A percentile compares a stretch with the other conserved stretches of the same genome.
phyloP scores from a whole-genome alignment of 2,888 invertebrate genomes.

The Drosophila formosana region DNA sequence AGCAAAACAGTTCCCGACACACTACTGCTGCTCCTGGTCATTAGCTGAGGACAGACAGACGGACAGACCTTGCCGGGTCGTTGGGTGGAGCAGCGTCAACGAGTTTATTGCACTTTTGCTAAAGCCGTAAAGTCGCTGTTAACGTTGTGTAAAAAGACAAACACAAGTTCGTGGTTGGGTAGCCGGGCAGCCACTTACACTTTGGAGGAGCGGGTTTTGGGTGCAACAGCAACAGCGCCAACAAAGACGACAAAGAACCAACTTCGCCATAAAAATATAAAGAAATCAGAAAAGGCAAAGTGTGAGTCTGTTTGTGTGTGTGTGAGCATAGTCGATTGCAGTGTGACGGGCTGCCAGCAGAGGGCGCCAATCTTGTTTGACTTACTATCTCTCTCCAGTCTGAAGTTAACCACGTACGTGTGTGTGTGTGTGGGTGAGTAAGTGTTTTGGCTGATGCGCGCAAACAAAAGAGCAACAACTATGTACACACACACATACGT shows the following conservation, averaged over 20 bases:
- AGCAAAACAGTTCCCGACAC: constrained; percentile 46
- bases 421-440: constrained; percentile 34
- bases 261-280: constrained; percentile 50
- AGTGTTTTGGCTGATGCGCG: constrained; percentile 41
- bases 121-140: constrained; percentile 51
- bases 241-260: constrained; percentile 73
- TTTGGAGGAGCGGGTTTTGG: constrained; percentile 55
- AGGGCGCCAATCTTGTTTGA: constrained; percentile 60
- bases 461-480: constrained; percentile 64
- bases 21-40: constrained; percentile 57
- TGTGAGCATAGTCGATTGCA: constrained; percentile 33
- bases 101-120: constrained; percentile 76
- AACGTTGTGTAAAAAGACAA: constrained; percentile 63
- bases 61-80: constrained; percentile 28
- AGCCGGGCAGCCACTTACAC: constrained; percentile 61
- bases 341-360: constrained; percentile 13
- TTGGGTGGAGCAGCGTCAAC: constrained; percentile 46
- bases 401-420: constrained; percentile 35
- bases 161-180: constrained; percentile 57
- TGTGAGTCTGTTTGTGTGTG: constrained; percentile 10
- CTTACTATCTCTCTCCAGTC: constrained; percentile 56
- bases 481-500: constrained; percentile 13
- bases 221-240: constrained; percentile 34
- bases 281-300: constrained; percentile 53
- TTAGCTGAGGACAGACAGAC: constrained; percentile 42